Percentiles rank a stretch among this genome's conserved stretches.
phyloP scores from a whole-genome alignment of 2,113 vertebrate genomes.

The Craseonycteris thonglongyai region DNA sequence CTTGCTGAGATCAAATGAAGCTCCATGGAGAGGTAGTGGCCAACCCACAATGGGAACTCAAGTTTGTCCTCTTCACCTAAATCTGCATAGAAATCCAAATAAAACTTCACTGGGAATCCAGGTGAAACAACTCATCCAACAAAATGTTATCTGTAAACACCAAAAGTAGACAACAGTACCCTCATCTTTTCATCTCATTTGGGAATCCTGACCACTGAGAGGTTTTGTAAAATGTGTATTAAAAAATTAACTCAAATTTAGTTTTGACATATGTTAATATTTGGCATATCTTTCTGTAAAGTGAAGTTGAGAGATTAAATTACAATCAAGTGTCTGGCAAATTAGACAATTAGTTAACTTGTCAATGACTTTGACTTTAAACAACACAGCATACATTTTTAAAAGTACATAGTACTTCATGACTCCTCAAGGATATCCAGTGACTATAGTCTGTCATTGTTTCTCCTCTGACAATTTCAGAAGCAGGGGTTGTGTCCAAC shows the following conservation, averaged over 20 bases:
- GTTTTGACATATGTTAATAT: conserved; percentile 12
- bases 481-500: neutral
- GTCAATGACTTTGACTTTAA: neutral
- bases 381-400: neutral
- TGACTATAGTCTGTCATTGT: neutral
- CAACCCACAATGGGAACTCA: neutral
- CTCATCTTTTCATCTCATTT: neutral
- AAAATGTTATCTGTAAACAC: neutral
- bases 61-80: neutral
- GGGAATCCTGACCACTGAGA: neutral
- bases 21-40: neutral
- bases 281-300: neutral
- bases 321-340: neutral
- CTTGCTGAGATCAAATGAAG: neutral
- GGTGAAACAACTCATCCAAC: neutral
- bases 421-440: neutral
- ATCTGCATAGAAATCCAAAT: neutral
- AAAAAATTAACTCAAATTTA: conserved; percentile 26
- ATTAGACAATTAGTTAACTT: neutral
- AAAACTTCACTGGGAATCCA: neutral
- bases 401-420: neutral
- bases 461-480: neutral
- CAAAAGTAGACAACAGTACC: neutral
- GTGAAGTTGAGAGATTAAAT: neutral
- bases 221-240: neutral